Conservation (phyloP, 2,113 vertebrate species). For the Rhinopomastus cyanomelas region DNA sequence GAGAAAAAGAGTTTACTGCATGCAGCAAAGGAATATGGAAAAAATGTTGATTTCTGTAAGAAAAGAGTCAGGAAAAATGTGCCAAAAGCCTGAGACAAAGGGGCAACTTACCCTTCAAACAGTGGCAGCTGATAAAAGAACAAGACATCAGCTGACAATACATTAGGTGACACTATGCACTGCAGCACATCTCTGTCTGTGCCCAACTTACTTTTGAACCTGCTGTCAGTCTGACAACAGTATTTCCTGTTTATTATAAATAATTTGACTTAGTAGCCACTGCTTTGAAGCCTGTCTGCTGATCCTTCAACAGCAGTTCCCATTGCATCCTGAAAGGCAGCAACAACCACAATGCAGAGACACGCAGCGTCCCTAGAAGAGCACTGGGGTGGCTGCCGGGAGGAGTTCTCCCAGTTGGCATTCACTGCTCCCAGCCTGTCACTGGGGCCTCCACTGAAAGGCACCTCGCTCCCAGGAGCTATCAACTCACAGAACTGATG, state of each 20-base stretch:
- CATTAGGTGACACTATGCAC: not conserved
- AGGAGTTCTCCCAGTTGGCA: not conserved
- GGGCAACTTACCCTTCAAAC: not conserved
- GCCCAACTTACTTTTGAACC: not conserved
- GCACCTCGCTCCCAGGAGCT: not conserved
- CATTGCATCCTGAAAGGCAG: not conserved
- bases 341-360: not conserved
- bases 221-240: not conserved
- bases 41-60: not conserved
- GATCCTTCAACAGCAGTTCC: not conserved
- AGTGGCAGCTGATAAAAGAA: not conserved
- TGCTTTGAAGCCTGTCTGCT: not conserved
- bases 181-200: not conserved
- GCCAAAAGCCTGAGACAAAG: not conserved
- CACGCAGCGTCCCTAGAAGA: not conserved
- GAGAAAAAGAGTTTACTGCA: not conserved
- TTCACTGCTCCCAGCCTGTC: not conserved
- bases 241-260: not conserved
- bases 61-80: not conserved
- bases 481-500: not conserved
- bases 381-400: not conserved
- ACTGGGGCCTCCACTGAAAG: not conserved
- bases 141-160: not conserved
- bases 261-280: not conserved
- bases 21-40: not conserved